Percentiles rank a stretch among this genome's conserved stretches.
Evolutionary conservation across 2,113 vertebrate species (phyloP).

Genomic region (Sturnus vulgaris): DNA sequence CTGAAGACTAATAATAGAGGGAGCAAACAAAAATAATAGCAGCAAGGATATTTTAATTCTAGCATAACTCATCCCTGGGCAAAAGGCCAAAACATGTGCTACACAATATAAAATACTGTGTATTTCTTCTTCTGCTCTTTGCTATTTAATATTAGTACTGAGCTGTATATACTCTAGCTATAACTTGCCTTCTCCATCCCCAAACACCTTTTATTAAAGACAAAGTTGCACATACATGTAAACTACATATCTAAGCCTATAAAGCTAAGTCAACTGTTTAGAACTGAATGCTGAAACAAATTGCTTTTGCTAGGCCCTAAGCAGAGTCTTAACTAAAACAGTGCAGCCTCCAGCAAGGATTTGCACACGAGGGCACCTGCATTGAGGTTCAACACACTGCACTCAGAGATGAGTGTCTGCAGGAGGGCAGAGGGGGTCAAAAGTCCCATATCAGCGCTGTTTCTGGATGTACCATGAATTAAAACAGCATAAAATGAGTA

Average conservation of each 20-base stretch:
- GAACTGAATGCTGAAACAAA: background rate
- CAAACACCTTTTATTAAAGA: background rate
- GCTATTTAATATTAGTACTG: background rate
- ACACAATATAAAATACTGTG: background rate
- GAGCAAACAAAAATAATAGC: background rate
- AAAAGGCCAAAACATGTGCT: background rate
- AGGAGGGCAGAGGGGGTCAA: rapidly evolving
- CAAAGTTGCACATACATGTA: background rate
- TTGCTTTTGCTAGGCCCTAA: background rate
- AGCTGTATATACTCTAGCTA: background rate
- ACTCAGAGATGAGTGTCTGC: too few relatives aligned
- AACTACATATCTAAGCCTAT: background rate
- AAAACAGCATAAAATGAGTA: background rate
- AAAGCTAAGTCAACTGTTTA: background rate
- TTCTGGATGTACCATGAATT: background rate
- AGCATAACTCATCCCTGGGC: background rate
- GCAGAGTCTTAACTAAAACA: background rate
- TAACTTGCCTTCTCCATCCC: background rate
- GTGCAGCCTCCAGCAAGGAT: background rate
- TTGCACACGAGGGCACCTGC: too few relatives aligned
- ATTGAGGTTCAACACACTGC: rapidly evolving
- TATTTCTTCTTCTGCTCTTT: background rate
- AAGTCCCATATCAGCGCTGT: rapidly evolving
- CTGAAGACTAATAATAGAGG: background rate
- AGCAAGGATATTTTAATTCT: background rate